phyloP scores from a whole-genome alignment of 2,113 vertebrate species.

The Pimephales promelas region DNA sequence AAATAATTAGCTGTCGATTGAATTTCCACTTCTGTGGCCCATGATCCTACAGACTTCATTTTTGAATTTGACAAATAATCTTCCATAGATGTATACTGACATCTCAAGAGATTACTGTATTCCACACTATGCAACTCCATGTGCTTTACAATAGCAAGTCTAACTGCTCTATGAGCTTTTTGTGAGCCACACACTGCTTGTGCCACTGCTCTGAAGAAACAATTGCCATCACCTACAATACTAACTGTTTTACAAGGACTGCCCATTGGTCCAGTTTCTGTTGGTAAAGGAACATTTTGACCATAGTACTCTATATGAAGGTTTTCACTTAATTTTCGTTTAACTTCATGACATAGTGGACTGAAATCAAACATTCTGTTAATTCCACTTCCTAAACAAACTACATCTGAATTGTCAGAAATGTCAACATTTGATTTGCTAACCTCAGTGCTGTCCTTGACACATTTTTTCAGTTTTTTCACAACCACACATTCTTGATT shows the following conservation, averaged over 20 bases:
- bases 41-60: conserved; percentile 21
- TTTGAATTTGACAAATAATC: background rate
- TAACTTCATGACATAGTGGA: background rate
- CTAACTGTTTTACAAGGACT: background rate
- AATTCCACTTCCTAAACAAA: background rate
- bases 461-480: background rate
- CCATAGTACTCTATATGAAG: background rate
- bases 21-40: conserved; percentile 31
- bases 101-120: background rate
- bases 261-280: background rate
- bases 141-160: background rate
- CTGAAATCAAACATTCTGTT: background rate
- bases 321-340: background rate
- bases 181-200: background rate
- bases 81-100: conserved; percentile 13
- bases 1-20: background rate
- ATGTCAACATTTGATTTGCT: no score
- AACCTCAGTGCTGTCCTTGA: no score
- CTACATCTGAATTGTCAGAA: no score
- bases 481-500: background rate
- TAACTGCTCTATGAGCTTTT: background rate
- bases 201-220: background rate
- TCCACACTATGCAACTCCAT: background rate
- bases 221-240: background rate
- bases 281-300: background rate